phyloP scores from a whole-genome alignment of 2,113 vertebrate genomes.

The Maccullochella peelii region DNA sequence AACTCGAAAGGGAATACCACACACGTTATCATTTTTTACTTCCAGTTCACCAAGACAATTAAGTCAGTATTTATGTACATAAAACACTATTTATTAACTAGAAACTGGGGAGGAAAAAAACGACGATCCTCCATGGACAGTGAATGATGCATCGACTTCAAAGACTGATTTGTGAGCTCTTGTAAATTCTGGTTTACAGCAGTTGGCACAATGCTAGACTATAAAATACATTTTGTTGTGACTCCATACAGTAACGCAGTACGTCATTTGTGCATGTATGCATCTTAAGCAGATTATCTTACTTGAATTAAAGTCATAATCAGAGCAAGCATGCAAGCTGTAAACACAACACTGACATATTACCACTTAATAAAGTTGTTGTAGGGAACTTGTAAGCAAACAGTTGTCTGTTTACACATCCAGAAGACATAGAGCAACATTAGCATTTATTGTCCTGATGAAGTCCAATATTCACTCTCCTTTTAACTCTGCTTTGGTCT shows the following conservation, averaged over 20 bases:
- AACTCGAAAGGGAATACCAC: constrained; percentile 10
- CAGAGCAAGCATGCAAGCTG: not conserved
- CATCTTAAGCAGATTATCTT: not conserved
- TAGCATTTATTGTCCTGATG: no score
- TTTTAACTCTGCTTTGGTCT: no score
- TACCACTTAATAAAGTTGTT: no score
- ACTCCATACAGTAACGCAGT: not conserved
- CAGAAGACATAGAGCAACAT: no score
- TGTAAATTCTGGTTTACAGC: not conserved
- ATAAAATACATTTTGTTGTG: not conserved
- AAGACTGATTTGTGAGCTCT: not conserved
- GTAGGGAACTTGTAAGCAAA: no score
- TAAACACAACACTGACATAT: no score
- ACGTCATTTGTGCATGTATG: not conserved
- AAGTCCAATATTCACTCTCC: no score
- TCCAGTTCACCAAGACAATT: not conserved
- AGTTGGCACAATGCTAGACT: not conserved
- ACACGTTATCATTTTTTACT: constrained; percentile 22
- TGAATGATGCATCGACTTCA: not conserved
- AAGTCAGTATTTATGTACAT: not conserved
- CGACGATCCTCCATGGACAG: not conserved
- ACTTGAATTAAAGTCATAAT: not conserved
- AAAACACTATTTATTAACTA: not conserved
- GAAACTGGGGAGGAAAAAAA: not conserved
- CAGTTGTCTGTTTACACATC: no score